A percentile compares a stretch with the other conserved stretches of the same genome.
phyloP scores from a whole-genome alignment of 2,113 vertebrate genomes.

The Aptenodytes patagonicus region DNA sequence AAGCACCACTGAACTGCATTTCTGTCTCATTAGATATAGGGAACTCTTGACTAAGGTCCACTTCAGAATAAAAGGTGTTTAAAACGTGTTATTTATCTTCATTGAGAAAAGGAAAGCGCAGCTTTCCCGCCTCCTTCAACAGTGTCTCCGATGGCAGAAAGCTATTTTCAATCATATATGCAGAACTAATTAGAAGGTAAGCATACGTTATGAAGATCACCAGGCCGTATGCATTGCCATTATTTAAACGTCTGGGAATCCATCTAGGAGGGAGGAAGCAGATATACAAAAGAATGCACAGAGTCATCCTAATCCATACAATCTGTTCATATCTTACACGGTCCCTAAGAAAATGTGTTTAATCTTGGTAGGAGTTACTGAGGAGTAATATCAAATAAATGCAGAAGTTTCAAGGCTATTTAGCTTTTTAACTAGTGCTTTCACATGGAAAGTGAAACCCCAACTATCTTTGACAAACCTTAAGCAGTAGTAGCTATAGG shows the following conservation, averaged over 20 bases:
- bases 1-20: neutral
- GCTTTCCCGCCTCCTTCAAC: neutral
- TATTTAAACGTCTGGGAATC: neutral
- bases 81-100: neutral
- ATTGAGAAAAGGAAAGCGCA: neutral
- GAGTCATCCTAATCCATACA: neutral
- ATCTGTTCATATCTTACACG: rapidly evolving
- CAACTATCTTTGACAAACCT: neutral
- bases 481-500: neutral
- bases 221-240: neutral
- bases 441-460: neutral
- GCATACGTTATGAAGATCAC: neutral
- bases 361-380: neutral
- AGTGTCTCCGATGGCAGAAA: neutral
- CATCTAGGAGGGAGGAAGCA: neutral
- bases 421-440: neutral
- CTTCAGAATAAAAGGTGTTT: neutral
- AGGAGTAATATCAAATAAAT: neutral
- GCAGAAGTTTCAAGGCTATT: neutral
- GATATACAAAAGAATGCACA: neutral
- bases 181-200: neutral
- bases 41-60: neutral
- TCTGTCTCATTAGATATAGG: neutral
- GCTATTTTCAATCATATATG: neutral
- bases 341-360: neutral